phyloP scores from a whole-genome alignment of 2,797 vertebrate species.

The Schizopygopsis pylzovi region DNA sequence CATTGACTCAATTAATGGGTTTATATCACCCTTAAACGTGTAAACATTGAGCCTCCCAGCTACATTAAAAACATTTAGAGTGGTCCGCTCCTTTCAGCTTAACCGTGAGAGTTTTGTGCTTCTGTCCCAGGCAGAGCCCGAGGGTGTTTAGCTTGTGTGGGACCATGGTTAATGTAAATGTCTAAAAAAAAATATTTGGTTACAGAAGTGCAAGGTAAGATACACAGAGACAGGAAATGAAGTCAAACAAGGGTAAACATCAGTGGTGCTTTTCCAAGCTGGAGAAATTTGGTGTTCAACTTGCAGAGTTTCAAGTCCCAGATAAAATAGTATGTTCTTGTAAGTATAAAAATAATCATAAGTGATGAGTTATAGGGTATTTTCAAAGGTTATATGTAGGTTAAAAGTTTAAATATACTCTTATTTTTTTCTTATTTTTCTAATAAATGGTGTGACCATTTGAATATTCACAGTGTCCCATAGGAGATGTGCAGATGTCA shows the following conservation, averaged over 20 bases:
- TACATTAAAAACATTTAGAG: background rate
- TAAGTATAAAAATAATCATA: background rate
- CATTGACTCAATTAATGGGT: too few species aligned
- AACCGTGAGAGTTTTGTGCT: too few species aligned
- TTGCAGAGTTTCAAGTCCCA: background rate
- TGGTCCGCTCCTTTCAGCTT: too few species aligned
- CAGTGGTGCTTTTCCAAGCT: background rate
- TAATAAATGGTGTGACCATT: background rate
- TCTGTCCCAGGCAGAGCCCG: too few species aligned
- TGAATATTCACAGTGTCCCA: background rate
- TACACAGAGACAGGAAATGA: background rate
- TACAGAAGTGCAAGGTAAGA: background rate
- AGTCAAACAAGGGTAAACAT: background rate
- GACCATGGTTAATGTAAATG: background rate
- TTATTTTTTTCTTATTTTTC: background rate
- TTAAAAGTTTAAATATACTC: background rate
- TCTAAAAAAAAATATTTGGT: background rate
- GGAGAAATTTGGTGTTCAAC: background rate
- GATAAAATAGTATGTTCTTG: background rate
- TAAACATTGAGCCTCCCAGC: background rate
- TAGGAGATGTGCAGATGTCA: background rate
- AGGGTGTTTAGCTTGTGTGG: background rate
- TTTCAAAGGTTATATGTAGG: background rate
- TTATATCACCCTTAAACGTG: background rate
- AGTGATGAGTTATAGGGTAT: background rate